These are phyloP conservation scores for Ariopsis seemanni DNA, from an alignment of 2,113 vertebrate species.

Conservation along the genomic window DNA sequence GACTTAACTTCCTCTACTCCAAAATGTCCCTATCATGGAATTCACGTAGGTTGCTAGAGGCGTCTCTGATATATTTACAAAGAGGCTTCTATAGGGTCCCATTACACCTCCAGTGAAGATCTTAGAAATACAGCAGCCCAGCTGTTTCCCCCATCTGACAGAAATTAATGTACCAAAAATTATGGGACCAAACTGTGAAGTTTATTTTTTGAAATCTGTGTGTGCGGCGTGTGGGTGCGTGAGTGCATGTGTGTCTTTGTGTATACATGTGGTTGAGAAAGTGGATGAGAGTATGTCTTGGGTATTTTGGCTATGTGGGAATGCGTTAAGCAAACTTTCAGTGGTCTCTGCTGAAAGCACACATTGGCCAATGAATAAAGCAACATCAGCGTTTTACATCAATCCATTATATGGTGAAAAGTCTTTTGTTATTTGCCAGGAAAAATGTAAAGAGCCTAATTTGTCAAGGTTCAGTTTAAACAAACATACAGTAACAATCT, in stretches of 20 bases:
- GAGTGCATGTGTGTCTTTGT: slow-evolving; percentile 12
- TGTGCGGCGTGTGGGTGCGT: background rate
- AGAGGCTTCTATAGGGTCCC: slow-evolving; percentile 7
- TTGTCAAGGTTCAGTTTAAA: slow-evolving; percentile 27
- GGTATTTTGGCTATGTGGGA: slow-evolving; percentile 26
- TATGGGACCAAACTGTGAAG: slow-evolving; percentile 40
- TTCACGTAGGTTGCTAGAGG: background rate
- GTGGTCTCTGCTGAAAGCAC: slow-evolving; percentile 26
- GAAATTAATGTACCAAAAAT: slow-evolving; percentile 42
- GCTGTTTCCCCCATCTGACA: slow-evolving; percentile 40
- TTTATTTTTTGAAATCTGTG: slow-evolving; percentile 18
- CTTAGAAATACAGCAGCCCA: slow-evolving; percentile 31
- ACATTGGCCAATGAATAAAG: slow-evolving; percentile 29
- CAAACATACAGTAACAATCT: slow-evolving; percentile 2
- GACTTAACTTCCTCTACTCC: background rate
- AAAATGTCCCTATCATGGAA: background rate
- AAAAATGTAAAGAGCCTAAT: slow-evolving; percentile 44
- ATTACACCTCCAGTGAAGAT: slow-evolving; percentile 25
- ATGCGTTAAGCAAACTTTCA: slow-evolving; percentile 26
- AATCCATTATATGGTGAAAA: slow-evolving; percentile 26
- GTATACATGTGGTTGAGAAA: slow-evolving; percentile 33
- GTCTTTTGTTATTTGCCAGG: slow-evolving; percentile 23
- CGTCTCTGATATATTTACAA: slow-evolving; percentile 12
- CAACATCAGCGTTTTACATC: slow-evolving; percentile 55
- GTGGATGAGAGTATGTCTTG: slow-evolving; percentile 21